Base-by-base conservation (phyloP, 2,797 vertebrate species). In the Delichon dasypus region DNA sequence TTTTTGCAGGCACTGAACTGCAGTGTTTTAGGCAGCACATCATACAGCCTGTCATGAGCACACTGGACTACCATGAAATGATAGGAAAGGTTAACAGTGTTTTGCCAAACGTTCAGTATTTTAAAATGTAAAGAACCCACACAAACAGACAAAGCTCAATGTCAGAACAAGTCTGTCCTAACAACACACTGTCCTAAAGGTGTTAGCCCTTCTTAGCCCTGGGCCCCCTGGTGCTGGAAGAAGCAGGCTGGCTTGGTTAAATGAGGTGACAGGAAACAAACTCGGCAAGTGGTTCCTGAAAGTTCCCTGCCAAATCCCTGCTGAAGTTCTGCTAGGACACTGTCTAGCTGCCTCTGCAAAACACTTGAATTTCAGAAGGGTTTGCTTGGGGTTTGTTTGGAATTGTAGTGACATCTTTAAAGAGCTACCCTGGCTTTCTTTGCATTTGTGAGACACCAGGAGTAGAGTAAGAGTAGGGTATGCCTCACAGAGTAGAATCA, bases 101-200 rank as follows among this genome's bases (percentile, higher is more conserved):
- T 82, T 85, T 72, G 36, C n/a, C 29, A 80, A 51, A 38, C 6
- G 5, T 40, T 84, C 36, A 36, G 0, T 47, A 77, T 75, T 81
- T 88, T 87, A 13, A 78, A 90, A 74, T 3, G 11, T 53, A 11
- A 65, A 65, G n/a, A 71, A 60, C 18, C 17, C 36, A 27, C 15
- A 88, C 55, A 95, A 76, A 8, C 2, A 5, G 47, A 54, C 5
- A 5, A 54, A 86, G 45, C 30, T 80, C 44, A 65, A 4, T 45
- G 45, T 34, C 51, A 75, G 75, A 67, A 55, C 19, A 61, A 34
- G 17, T 44, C 32, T 64, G 38, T 53, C 45, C 17, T 4, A 1
- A 13, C 1, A 34, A 13, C 42, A 57, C 0, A 0, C 10, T 53
- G 36, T 48, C 58, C 40, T 62, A 47, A 65, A 68, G 11, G 21